These are phyloP conservation scores for Meandrusa payeni DNA, from an alignment of 2,888 invertebrate species.

Conservation along the genomic window DNA sequence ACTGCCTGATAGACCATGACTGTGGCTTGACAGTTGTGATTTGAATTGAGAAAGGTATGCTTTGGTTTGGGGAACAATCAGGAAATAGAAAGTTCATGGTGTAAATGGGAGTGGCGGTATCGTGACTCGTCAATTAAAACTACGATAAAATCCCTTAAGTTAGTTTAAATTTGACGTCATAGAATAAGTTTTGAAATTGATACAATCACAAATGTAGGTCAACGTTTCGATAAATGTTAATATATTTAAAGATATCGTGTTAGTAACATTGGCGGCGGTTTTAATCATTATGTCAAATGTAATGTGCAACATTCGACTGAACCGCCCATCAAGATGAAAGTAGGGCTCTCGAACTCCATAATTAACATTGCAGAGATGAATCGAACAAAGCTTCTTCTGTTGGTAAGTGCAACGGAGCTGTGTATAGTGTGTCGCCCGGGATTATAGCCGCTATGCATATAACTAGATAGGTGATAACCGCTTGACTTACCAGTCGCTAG, in stretches of 20 bases:
- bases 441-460: slow-evolving; percentile 4
- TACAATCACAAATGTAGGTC: too few relatives aligned
- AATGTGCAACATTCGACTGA: slow-evolving; percentile 33
- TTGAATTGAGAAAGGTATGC: too few relatives aligned
- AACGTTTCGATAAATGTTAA: slow-evolving; percentile 9
- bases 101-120: too few relatives aligned
- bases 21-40: too few relatives aligned
- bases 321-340: slow-evolving; percentile 36
- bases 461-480: slow-evolving; percentile 8
- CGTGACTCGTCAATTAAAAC: too few relatives aligned
- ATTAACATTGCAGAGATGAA: slow-evolving; percentile 39
- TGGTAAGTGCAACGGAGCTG: slow-evolving; percentile 24
- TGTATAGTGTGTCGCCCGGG: slow-evolving; percentile 6
- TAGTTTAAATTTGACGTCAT: too few relatives aligned
- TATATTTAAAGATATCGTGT: slow-evolving; percentile 17
- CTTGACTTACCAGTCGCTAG: slow-evolving; percentile 54
- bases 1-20: too few relatives aligned
- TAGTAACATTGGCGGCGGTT: slow-evolving; percentile 26
- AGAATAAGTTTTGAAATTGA: too few relatives aligned
- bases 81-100: too few relatives aligned
- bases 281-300: slow-evolving; percentile 33
- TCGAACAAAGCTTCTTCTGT: slow-evolving; percentile 42
- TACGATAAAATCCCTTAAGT: too few relatives aligned
- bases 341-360: slow-evolving; percentile 37
- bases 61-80: too few relatives aligned